Base-by-base conservation (phyloP, 2,797 vertebrate species). In the Carduelis carduelis region DNA sequence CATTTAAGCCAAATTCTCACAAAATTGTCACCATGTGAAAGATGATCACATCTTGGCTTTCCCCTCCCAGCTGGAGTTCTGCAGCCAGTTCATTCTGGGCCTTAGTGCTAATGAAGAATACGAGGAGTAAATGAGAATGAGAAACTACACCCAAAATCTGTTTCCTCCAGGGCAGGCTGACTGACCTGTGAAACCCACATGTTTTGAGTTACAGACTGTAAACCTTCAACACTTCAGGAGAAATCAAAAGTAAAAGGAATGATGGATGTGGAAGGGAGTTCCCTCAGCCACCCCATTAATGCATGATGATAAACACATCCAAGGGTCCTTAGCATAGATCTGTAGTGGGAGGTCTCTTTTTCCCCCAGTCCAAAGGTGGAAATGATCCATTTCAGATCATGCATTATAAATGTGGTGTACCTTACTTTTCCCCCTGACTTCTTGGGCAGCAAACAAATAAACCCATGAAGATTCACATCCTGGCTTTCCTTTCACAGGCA, bases 221-320 rank as follows among this genome's bases (percentile, higher is more conserved):
- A 87, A 68, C 65, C 39, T 50, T 52, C 79, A 76, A 27, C 19
- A 12, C 59, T 8, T 61, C 16, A 27, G 52, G 46, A 78, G 30
- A 35, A 96, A 93, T 63, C 76, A 88, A 70, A 91, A 94, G 83
- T 66, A 83, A 93, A 95, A 95, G 76, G 59, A 94, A n/a, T 72
- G 70, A 34, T 7, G 47, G n/a, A 56, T 8, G 34, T 37, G 34
- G 68, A 79, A 79, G 55, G 72, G 60, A 65, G 60, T 19, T 76
- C 18, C 55, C 44, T 66, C 63, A 72, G 24, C 35, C 69, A 72
- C 26, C 10, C 30, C 14, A 43, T 30, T 50, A 72, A 74, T 6
- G 14, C 35, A 71, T 2, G 19, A 21, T 5, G 47, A 57, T 41
- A 78, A 86, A 88, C 9, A 68, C 55, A 71, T 6, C n/a, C 34